Percentiles rank a stretch among this genome's conserved stretches.
These are phyloP conservation scores for Maccullochella peelii DNA, from an alignment of 2,113 vertebrate species.

Conservation along the genomic window DNA sequence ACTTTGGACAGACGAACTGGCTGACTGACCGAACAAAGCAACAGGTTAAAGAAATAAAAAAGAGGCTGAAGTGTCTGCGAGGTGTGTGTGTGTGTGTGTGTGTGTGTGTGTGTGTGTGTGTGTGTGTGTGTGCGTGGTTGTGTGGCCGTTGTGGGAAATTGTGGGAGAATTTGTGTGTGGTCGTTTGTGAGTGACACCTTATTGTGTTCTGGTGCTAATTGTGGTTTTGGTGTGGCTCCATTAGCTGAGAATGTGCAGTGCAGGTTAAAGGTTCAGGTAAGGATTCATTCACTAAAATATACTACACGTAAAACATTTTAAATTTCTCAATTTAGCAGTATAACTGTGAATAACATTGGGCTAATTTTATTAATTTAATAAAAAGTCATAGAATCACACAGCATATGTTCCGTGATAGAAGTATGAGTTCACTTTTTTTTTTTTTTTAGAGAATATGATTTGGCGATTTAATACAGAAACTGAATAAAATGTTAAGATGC, in stretches of 20 bases:
- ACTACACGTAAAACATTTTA: background rate
- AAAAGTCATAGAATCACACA: too few relatives aligned
- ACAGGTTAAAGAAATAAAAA: slow-evolving; percentile 69
- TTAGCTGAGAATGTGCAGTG: background rate
- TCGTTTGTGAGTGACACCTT: slow-evolving; percentile 40
- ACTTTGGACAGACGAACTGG: slow-evolving; percentile 14
- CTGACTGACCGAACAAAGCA: slow-evolving; percentile 61
- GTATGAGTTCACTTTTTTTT: background rate
- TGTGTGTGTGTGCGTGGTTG: slow-evolving; percentile 9
- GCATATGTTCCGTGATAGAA: background rate
- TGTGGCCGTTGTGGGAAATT: too few relatives aligned
- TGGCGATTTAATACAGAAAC: background rate
- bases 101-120: slow-evolving; percentile 52
- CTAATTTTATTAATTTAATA: background rate
- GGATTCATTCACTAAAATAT: background rate
- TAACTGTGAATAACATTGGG: background rate
- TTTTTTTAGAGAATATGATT: background rate
- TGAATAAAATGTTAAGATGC: slow-evolving; percentile 16
- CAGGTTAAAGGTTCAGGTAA: background rate
- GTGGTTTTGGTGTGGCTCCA: background rate
- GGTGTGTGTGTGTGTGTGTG: slow-evolving; percentile 25
- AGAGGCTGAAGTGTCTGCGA: background rate
- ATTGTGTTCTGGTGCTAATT: background rate
- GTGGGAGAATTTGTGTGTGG: slow-evolving; percentile 47
- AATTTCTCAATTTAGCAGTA: background rate